These are phyloP conservation scores for Chrysotoxum bicinctum DNA, from an alignment of 2,888 invertebrate genomes.

Conservation along the genomic window DNA sequence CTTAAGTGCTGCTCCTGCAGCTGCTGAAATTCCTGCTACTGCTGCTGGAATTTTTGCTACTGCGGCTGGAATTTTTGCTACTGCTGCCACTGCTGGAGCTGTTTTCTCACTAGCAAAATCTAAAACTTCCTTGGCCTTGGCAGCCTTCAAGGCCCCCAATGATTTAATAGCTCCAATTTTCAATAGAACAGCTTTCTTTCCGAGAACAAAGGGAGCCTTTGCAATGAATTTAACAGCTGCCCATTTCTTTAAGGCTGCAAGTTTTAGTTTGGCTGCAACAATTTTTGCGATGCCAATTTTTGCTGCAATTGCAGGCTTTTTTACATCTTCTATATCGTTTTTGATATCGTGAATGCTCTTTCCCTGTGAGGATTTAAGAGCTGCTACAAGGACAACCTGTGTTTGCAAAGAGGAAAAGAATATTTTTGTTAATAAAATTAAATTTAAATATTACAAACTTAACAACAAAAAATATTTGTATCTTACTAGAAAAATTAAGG, in stretches of 20 bases:
- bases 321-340: constrained; percentile 1
- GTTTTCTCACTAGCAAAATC: constrained; percentile 35
- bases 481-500: constrained; percentile 58
- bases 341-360: constrained; percentile 18
- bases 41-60: constrained; percentile 11
- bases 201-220: constrained; percentile 44
- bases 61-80: not conserved
- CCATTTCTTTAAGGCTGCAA: constrained; percentile 51
- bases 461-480: not conserved
- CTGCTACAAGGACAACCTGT: constrained; percentile 47
- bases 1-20: not conserved
- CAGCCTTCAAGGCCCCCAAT: constrained; percentile 35
- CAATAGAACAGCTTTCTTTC: constrained; percentile 33
- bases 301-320: constrained; percentile 7
- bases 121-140: constrained; percentile 34
- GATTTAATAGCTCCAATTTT: constrained; percentile 50
- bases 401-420: not conserved
- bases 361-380: constrained; percentile 34
- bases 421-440: not conserved
- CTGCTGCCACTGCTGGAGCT: constrained; percentile 20
- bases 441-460: too few species aligned
- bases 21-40: constrained; percentile 6
- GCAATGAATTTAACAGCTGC: constrained; percentile 10
- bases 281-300: constrained; percentile 45
- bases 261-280: constrained; percentile 46